Conservation (phyloP, 1,140 invertebrate genomes). For the Drosophila sp. region DNA sequence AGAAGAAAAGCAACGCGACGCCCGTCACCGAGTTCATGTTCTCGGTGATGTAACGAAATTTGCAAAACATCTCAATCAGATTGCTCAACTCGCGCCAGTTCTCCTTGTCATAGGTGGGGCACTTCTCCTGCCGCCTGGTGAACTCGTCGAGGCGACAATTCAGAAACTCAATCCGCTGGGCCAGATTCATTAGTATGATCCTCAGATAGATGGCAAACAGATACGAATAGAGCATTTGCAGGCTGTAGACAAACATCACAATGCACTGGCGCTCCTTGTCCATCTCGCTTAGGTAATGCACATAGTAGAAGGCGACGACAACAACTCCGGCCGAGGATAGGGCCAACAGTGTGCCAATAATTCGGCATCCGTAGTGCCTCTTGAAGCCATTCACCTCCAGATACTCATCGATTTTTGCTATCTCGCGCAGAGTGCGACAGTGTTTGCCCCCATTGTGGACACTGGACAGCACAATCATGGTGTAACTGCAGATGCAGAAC, state of each 20-base stretch:
- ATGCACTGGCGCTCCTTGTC: conserved; percentile 11
- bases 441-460: conserved; percentile 49
- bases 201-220: conserved; percentile 61
- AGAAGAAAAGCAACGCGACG: conserved; percentile 61
- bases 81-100: conserved; percentile 66
- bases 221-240: conserved; percentile 63
- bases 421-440: conserved; percentile 54
- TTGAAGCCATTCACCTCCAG: conserved; percentile 44
- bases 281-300: conserved; percentile 55
- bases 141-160: conserved; percentile 55
- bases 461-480: conserved; percentile 52
- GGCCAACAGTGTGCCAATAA: conserved; percentile 34
- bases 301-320: conserved; percentile 62
- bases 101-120: conserved; percentile 23
- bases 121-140: conserved; percentile 21
- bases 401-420: conserved; percentile 55
- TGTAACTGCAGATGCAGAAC: conserved; percentile 66
- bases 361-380: conserved; percentile 47
- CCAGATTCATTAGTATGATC: conserved; percentile 44
- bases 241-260: conserved; percentile 49
- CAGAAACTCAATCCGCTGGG: conserved; percentile 52
- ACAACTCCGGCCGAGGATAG: conserved; percentile 35
- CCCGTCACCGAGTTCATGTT: conserved; percentile 62
- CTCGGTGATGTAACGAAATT: conserved; percentile 68
- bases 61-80: conserved; percentile 68